Conservation (phyloP, 2,888 invertebrate genomes). For the Rhingia campestris region DNA sequence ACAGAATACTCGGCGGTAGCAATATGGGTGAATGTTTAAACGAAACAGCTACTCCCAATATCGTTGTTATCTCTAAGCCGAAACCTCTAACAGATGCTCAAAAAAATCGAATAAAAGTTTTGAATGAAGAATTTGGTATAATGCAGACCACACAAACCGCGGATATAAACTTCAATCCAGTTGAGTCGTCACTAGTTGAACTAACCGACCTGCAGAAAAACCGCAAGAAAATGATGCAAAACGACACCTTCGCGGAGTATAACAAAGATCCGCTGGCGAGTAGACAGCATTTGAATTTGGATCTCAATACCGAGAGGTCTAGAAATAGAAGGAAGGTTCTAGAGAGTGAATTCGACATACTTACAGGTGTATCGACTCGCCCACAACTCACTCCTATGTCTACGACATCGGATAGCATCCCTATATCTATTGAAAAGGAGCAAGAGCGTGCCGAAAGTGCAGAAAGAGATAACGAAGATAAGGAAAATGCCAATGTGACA, state of each 20-base stretch:
- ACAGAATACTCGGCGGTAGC: constrained; percentile 75
- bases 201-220: constrained; percentile 81
- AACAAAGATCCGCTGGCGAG: constrained; percentile 75
- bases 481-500: constrained; percentile 68
- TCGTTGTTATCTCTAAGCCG: constrained; percentile 7
- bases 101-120: constrained; percentile 85
- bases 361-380: constrained; percentile 76
- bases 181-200: constrained; percentile 59
- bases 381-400: constrained; percentile 78
- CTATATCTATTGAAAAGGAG: constrained; percentile 42
- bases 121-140: constrained; percentile 86
- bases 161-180: constrained; percentile 78
- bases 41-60: constrained; percentile 31
- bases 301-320: constrained; percentile 77
- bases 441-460: constrained; percentile 30
- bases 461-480: constrained; percentile 63
- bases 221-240: constrained; percentile 80
- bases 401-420: constrained; percentile 76
- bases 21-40: constrained; percentile 74
- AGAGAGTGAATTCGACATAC: constrained; percentile 77
- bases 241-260: constrained; percentile 77
- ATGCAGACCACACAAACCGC: constrained; percentile 75
- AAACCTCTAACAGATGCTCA: constrained; percentile 85
- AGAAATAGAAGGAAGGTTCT: constrained; percentile 77
- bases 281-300: constrained; percentile 76